Conservation (phyloP, 1,140 invertebrate species). For the Latrodectus geometricus region DNA sequence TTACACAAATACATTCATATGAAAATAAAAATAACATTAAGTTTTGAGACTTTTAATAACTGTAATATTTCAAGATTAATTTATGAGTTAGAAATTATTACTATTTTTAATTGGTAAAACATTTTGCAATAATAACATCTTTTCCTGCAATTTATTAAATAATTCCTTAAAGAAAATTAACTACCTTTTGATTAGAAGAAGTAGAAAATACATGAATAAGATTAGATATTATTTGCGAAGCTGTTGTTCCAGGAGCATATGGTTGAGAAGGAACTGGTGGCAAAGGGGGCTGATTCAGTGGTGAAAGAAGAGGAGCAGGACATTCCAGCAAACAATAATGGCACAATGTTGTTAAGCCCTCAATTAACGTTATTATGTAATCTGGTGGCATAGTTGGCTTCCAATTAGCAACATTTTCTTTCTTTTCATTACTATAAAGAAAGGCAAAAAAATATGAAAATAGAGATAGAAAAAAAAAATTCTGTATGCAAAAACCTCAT, state of each 20-base stretch:
- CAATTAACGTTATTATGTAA: constrained; percentile 83
- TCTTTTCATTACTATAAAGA: background rate
- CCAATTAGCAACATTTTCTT: background rate
- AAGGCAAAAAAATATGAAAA: background rate
- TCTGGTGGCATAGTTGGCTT: constrained; percentile 75
- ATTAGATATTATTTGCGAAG: constrained; percentile 76
- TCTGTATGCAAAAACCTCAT: background rate
- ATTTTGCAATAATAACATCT: no score
- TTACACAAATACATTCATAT: no score
- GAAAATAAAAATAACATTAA: no score
- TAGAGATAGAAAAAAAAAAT: background rate
- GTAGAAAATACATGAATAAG: constrained; percentile 79
- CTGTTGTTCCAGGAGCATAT: constrained; percentile 61
- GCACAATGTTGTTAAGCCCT: constrained; percentile 84
- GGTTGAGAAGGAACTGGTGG: constrained; percentile 61
- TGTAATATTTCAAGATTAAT: no score
- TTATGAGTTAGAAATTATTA: no score
- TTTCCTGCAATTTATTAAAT: no score
- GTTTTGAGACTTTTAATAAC: no score
- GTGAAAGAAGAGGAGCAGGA: constrained; percentile 70
- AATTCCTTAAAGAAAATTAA: no score
- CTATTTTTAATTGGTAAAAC: no score
- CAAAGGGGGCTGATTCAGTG: constrained; percentile 54
- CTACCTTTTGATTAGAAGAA: constrained; percentile 63
- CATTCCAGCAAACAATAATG: constrained; percentile 86